These are phyloP conservation scores for Morelia viridis DNA, from an alignment of 2,797 vertebrate genomes.

Conservation along the genomic window DNA sequence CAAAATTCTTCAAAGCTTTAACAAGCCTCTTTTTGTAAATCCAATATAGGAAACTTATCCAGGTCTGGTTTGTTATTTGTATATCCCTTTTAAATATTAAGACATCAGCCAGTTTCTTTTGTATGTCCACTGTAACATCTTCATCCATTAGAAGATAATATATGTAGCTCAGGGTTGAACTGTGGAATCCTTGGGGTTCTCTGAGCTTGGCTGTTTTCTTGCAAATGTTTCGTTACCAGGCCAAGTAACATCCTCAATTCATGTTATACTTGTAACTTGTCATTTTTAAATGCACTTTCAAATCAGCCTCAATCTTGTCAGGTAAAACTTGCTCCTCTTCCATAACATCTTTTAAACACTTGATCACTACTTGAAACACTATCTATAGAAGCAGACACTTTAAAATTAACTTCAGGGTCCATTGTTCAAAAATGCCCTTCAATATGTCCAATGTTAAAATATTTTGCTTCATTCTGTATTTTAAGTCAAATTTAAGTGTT, in stretches of 20 bases:
- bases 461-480: neutral
- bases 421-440: neutral
- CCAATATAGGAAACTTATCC: no score
- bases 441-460: neutral
- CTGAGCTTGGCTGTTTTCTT: no score
- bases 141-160: neutral
- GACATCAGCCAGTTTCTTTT: neutral
- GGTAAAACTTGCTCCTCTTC: neutral
- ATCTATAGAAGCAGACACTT: neutral
- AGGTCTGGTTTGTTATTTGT: no score
- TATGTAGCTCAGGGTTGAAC: no score
- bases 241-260: no score
- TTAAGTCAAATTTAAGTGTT: neutral
- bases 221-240: no score
- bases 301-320: no score
- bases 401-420: no score
- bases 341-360: neutral
- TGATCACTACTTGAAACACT: neutral
- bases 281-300: neutral
- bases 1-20: no score
- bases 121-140: neutral
- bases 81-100: neutral
- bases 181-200: no score
- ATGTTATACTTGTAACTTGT: neutral
- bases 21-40: no score